A percentile compares a stretch with the other conserved stretches of the same genome.
phyloP scores from a whole-genome alignment of 2,888 invertebrate species.

The Phymatocera aterrima region DNA sequence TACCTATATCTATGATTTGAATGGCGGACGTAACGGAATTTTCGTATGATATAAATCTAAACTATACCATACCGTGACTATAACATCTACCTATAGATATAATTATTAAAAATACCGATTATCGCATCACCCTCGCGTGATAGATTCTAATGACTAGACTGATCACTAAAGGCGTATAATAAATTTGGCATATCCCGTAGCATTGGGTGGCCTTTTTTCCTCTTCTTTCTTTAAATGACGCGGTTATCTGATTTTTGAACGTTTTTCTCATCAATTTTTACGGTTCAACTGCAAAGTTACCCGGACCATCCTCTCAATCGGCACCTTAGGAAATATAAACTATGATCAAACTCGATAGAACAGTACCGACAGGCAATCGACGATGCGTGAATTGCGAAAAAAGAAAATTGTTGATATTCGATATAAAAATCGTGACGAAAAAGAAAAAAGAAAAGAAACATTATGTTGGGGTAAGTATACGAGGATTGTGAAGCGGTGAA shows the following conservation, averaged over 20 bases:
- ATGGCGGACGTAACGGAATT: no score
- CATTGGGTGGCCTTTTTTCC: constrained; percentile 16
- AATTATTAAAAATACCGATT: neutral
- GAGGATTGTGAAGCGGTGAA: neutral
- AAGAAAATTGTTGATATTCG: neutral
- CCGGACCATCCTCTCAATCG: neutral
- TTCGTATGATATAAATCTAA: no score
- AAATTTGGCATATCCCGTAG: constrained; percentile 27
- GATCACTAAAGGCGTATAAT: constrained; percentile 10
- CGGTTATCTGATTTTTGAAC: neutral
- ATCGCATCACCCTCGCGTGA: constrained; percentile 18
- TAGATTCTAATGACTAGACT: constrained; percentile 26
- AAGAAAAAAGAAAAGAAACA: neutral
- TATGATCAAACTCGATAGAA: no score
- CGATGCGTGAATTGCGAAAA: constrained; percentile 19
- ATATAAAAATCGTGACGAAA: neutral
- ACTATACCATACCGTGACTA: no score
- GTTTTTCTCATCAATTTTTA: neutral
- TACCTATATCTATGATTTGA: no score
- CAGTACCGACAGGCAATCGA: constrained; percentile 26
- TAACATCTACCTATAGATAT: neutral
- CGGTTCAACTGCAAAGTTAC: constrained; percentile 22
- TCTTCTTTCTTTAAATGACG: neutral
- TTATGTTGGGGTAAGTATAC: neutral
- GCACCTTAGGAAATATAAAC: constrained; percentile 33